A percentile compares a stretch with the other conserved stretches of the same genome.
These are phyloP conservation scores for Caenorhabditis panamensis DNA, from an alignment of 2,888 invertebrate genomes.

Conservation along the genomic window DNA sequence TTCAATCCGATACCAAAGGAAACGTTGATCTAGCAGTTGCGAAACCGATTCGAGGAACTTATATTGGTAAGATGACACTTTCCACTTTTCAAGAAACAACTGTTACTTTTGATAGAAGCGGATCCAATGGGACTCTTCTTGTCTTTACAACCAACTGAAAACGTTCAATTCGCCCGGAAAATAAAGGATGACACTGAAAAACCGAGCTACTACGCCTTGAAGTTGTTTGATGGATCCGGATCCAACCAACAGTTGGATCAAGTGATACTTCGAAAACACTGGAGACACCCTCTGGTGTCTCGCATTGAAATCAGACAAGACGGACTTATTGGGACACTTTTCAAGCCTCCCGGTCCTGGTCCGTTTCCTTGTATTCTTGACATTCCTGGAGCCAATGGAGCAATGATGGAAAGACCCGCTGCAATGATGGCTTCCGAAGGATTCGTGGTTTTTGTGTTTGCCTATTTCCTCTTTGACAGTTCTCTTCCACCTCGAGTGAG, in stretches of 20 bases:
- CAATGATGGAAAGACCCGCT: neutral
- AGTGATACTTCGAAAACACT: conserved; percentile 25
- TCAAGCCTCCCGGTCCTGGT: conserved; percentile 42
- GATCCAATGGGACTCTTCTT: conserved; percentile 59
- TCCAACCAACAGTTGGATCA: neutral
- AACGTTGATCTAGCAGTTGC: neutral
- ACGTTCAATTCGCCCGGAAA: neutral
- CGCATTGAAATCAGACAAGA: conserved; percentile 21
- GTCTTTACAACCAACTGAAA: neutral
- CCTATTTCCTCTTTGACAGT: conserved; percentile 32
- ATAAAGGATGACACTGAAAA: neutral
- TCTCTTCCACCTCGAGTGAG: conserved; percentile 22
- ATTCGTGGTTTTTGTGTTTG: conserved; percentile 43
- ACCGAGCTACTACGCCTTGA: neutral
- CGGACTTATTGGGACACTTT: conserved; percentile 33
- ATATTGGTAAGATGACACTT: conserved; percentile 16
- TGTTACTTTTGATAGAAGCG: conserved; percentile 10
- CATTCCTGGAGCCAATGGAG: conserved; percentile 33
- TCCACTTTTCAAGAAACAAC: too few relatives aligned
- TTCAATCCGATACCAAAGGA: neutral
- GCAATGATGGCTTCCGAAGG: conserved; percentile 45
- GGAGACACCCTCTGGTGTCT: conserved; percentile 26
- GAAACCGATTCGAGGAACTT: conserved; percentile 55
- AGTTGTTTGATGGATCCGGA: neutral
- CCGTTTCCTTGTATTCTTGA: conserved; percentile 21